Conservation (phyloP, 2,113 vertebrate species). For the Mugil cephalus region DNA sequence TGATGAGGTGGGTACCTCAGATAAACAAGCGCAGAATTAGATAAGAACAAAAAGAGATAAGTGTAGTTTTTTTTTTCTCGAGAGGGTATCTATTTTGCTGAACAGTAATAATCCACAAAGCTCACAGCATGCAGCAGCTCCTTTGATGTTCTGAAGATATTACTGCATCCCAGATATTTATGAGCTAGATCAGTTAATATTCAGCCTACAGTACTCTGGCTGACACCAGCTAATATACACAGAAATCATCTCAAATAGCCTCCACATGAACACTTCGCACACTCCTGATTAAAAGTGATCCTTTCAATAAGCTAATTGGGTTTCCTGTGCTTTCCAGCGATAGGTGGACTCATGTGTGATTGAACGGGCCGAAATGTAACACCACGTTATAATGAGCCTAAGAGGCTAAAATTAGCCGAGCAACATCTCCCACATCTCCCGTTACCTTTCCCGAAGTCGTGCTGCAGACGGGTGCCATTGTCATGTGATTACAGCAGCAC, state of each 20-base stretch:
- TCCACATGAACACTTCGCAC: slow-evolving; percentile 29
- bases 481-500: slow-evolving; percentile 68
- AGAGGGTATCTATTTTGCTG: slow-evolving; percentile 32
- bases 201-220: slow-evolving; percentile 35
- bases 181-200: slow-evolving; percentile 57
- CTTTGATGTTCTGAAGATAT: slow-evolving; percentile 66
- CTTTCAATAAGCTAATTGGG: slow-evolving; percentile 60
- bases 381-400: slow-evolving; percentile 63
- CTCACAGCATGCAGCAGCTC: slow-evolving; percentile 33
- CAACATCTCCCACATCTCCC: slow-evolving; percentile 63
- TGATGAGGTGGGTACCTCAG: slow-evolving; percentile 15
- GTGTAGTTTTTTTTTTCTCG: slow-evolving; percentile 14
- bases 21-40: slow-evolving; percentile 50
- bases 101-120: slow-evolving; percentile 55
- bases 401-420: slow-evolving; percentile 70
- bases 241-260: slow-evolving; percentile 49
- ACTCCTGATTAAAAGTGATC: slow-evolving; percentile 60
- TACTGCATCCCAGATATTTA: slow-evolving; percentile 59
- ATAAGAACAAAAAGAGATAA: slow-evolving; percentile 42
- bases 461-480: slow-evolving; percentile 62
- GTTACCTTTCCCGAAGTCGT: slow-evolving; percentile 71
- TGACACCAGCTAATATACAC: slow-evolving; percentile 53
- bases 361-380: slow-evolving; percentile 69
- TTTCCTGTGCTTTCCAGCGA: slow-evolving; percentile 35
- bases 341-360: slow-evolving; percentile 39